A percentile compares a stretch with the other conserved stretches of the same genome.
phyloP scores from a whole-genome alignment of 2,888 invertebrate genomes.

The Cosmia trapezina region DNA sequence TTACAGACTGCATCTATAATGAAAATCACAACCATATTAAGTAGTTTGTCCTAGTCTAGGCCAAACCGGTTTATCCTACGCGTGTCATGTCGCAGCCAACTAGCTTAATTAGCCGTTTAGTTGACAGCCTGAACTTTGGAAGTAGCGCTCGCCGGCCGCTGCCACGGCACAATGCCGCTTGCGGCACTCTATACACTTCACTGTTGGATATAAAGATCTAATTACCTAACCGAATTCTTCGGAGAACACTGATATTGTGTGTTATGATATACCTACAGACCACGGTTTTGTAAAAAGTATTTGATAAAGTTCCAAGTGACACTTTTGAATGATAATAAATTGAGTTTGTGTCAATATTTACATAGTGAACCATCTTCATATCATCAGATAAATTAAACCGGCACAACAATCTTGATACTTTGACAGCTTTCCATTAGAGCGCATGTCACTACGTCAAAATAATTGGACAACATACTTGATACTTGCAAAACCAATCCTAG shows the following conservation, averaged over 20 bases:
- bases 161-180: too few species aligned
- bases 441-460: background rate
- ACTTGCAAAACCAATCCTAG: background rate
- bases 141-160: too few species aligned
- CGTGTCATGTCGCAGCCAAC: too few species aligned
- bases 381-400: background rate
- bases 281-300: too few species aligned
- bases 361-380: background rate
- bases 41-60: too few species aligned
- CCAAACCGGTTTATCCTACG: too few species aligned
- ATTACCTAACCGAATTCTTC: background rate
- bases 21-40: too few species aligned
- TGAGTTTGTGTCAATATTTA: background rate
- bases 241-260: background rate
- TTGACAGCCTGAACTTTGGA: too few species aligned
- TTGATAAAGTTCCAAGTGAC: background rate
- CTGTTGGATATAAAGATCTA: background rate
- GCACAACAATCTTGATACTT: background rate
- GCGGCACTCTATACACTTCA: too few species aligned
- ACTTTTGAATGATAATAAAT: background rate
- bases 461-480: background rate
- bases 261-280: too few species aligned
- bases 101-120: too few species aligned
- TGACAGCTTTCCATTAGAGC: background rate
- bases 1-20: too few species aligned